These are phyloP conservation scores for Ibycter americanus DNA, from an alignment of 2,797 vertebrate species.

Conservation along the genomic window DNA sequence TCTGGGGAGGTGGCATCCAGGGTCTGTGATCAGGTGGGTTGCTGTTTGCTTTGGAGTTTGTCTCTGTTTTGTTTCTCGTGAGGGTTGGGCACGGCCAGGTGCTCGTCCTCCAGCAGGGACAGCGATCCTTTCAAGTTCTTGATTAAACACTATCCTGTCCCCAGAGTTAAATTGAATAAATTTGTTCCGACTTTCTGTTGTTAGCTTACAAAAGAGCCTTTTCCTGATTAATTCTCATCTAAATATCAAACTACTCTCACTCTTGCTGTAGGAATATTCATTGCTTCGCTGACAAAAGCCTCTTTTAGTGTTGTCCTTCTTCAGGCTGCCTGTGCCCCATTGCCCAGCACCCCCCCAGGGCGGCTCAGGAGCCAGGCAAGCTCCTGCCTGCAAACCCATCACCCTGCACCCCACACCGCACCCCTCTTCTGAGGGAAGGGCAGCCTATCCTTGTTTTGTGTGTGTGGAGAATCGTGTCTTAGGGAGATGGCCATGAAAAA, in stretches of 20 bases:
- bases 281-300: background rate
- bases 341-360: rapidly evolving
- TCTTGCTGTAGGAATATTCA: background rate
- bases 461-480: background rate
- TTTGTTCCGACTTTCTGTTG: background rate
- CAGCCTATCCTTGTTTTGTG: background rate
- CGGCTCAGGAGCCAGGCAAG: rapidly evolving
- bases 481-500: background rate
- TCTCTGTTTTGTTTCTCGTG: rapidly evolving
- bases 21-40: rapidly evolving
- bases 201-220: background rate
- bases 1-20: background rate
- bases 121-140: background rate
- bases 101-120: rapidly evolving
- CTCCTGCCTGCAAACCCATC: background rate
- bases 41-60: background rate
- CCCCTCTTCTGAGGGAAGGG: background rate
- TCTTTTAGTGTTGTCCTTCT: rapidly evolving
- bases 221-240: background rate
- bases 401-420: rapidly evolving
- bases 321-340: too few relatives aligned
- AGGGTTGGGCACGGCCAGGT: background rate
- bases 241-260: background rate
- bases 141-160: background rate
- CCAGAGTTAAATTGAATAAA: background rate